These are phyloP conservation scores for Drusus annulatus DNA, from an alignment of 1,140 invertebrate genomes.

Conservation along the genomic window DNA sequence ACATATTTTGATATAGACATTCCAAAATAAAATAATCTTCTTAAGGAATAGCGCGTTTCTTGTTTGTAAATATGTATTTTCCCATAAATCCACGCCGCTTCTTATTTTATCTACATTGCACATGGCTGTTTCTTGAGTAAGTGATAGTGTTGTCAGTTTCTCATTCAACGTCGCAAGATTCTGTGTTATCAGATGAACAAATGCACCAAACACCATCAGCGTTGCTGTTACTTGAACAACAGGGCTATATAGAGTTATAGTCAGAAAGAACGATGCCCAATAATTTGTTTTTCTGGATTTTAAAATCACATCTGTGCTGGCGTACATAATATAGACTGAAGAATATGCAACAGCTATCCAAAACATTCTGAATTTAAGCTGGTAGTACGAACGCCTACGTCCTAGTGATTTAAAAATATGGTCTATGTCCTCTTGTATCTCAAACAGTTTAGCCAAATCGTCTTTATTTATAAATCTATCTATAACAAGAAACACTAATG, in stretches of 20 bases:
- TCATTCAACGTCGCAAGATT: not conserved
- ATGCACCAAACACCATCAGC: not conserved
- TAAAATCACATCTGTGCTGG: not conserved
- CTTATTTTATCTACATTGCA: not conserved
- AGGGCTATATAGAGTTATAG: not conserved
- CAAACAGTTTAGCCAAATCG: slow-evolving; percentile 1
- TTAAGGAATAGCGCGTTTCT: not conserved
- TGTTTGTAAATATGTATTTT: not conserved
- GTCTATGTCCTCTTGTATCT: not conserved
- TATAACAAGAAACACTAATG: not conserved
- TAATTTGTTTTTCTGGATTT: not conserved
- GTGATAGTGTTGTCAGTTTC: not conserved
- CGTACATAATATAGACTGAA: not conserved
- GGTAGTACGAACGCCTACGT: not conserved
- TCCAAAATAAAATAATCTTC: slow-evolving; percentile 24
- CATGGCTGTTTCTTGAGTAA: not conserved
- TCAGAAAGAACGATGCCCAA: not conserved
- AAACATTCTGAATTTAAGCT: not conserved
- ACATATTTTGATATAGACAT: slow-evolving; percentile 2
- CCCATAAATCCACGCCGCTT: not conserved
- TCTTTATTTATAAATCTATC: not conserved
- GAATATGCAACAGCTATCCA: not conserved
- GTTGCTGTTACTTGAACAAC: not conserved
- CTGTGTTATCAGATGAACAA: not conserved
- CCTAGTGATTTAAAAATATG: not conserved